phyloP scores from a whole-genome alignment of 2,113 vertebrate genomes.

The Clupea harengus region DNA sequence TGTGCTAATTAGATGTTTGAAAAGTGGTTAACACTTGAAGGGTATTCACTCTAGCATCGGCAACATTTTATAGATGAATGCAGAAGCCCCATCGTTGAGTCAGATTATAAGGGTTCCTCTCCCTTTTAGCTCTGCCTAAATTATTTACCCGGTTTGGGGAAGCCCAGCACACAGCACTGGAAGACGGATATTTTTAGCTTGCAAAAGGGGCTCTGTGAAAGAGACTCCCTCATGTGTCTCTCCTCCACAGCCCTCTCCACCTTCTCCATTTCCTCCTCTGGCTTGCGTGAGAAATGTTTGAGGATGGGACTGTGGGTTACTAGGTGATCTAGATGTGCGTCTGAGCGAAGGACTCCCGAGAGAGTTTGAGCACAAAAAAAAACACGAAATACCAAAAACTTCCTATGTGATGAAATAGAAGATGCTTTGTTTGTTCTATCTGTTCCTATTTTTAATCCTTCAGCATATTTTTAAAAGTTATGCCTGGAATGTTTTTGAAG shows the following conservation, averaged over 20 bases:
- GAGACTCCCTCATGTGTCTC: slow-evolving; percentile 31
- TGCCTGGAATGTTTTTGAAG: not conserved
- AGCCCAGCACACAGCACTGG: slow-evolving; percentile 52
- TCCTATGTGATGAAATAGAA: not conserved
- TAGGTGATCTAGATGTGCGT: slow-evolving; percentile 53
- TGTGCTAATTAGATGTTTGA: slow-evolving; percentile 45
- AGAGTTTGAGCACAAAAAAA: not conserved
- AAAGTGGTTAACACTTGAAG: slow-evolving; percentile 14
- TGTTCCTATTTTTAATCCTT: not conserved
- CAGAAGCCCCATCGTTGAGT: not conserved
- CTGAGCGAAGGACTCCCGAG: not conserved
- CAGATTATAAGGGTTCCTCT: slow-evolving; percentile 19
- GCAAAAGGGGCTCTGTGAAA: slow-evolving; percentile 13
- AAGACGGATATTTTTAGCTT: slow-evolving; percentile 59
- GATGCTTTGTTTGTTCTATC: not conserved
- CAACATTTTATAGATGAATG: not conserved
- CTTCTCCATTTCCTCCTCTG: not conserved
- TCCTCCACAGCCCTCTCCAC: slow-evolving; percentile 11
- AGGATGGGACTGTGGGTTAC: slow-evolving; percentile 43
- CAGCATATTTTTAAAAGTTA: not conserved
- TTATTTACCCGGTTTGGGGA: slow-evolving; percentile 60
- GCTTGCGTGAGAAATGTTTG: slow-evolving; percentile 29
- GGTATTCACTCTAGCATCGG: not conserved
- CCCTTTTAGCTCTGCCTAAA: slow-evolving; percentile 35
- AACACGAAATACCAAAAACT: not conserved